phyloP scores from a whole-genome alignment of 1,140 invertebrate species.

The Neelides sp. region DNA sequence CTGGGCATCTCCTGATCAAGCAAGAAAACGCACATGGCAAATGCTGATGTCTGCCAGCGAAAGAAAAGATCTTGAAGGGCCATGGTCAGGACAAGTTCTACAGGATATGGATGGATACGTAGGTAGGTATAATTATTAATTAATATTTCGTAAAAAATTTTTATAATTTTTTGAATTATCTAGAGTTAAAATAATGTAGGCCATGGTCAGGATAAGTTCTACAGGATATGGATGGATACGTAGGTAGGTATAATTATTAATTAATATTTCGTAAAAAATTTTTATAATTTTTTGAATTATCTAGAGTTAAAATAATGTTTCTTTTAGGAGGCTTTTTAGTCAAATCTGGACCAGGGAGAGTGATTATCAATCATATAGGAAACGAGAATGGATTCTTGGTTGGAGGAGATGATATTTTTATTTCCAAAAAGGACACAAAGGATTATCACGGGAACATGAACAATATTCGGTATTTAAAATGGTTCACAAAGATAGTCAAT shows the following conservation, averaged over 20 bases:
- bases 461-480: too few species aligned
- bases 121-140: too few species aligned
- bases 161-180: background rate
- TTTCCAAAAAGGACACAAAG: constrained; percentile 10
- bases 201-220: background rate
- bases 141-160: background rate
- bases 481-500: background rate
- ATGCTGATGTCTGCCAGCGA: background rate
- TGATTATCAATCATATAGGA: constrained; percentile 16
- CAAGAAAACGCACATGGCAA: background rate
- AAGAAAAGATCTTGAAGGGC: too few species aligned
- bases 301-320: background rate
- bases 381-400: constrained; percentile 7
- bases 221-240: background rate
- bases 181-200: background rate
- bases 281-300: background rate
- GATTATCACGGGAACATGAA: constrained; percentile 22
- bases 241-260: too few species aligned
- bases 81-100: background rate
- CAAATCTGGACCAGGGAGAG: constrained; percentile 4
- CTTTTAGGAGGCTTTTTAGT: constrained; percentile 10
- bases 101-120: background rate
- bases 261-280: background rate
- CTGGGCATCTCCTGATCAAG: constrained; percentile 7
- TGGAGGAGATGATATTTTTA: constrained; percentile 9